These are phyloP conservation scores for Drosophila ambigua DNA, from an alignment of 1,140 invertebrate species.

Conservation along the genomic window DNA sequence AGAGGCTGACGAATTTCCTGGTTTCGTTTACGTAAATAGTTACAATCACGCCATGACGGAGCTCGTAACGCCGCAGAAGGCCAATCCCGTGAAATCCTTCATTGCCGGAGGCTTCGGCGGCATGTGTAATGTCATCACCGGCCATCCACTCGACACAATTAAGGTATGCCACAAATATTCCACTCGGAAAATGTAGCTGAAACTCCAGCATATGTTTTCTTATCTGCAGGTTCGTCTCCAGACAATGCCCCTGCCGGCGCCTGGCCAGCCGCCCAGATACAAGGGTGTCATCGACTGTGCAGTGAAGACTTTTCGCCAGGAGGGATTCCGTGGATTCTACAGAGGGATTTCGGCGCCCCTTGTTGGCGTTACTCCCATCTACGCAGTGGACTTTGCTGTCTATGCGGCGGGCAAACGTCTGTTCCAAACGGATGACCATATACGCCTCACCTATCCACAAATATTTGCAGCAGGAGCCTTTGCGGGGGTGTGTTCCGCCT, in stretches of 20 bases:
- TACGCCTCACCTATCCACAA: conserved; percentile 89
- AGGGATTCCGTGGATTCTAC: conserved; percentile 93
- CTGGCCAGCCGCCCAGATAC: conserved; percentile 91
- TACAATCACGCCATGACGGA: conserved; percentile 31
- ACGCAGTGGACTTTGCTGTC: conserved; percentile 98
- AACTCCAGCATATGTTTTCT: background rate
- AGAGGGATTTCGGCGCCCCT: conserved; percentile 90
- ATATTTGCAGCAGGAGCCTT: conserved; percentile 96
- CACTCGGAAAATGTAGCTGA: background rate
- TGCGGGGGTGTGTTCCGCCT: conserved; percentile 96
- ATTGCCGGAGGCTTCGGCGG: conserved; percentile 98
- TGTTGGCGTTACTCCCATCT: conserved; percentile 93
- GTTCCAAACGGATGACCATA: conserved; percentile 88
- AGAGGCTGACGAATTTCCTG: conserved; percentile 9
- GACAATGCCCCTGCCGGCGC: conserved; percentile 92
- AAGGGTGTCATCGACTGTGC: conserved; percentile 96
- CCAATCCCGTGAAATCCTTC: conserved; percentile 96
- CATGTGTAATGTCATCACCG: conserved; percentile 95
- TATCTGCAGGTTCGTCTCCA: conserved; percentile 91
- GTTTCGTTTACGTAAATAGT: conserved; percentile 63
- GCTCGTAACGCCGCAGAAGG: conserved; percentile 76
- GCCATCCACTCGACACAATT: conserved; percentile 97
- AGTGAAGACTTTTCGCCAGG: conserved; percentile 93
- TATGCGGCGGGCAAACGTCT: conserved; percentile 96
- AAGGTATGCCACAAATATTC: conserved; percentile 86